These are phyloP conservation scores for Cotesia vestalis DNA, from an alignment of 1,140 invertebrate species.

Conservation along the genomic window DNA sequence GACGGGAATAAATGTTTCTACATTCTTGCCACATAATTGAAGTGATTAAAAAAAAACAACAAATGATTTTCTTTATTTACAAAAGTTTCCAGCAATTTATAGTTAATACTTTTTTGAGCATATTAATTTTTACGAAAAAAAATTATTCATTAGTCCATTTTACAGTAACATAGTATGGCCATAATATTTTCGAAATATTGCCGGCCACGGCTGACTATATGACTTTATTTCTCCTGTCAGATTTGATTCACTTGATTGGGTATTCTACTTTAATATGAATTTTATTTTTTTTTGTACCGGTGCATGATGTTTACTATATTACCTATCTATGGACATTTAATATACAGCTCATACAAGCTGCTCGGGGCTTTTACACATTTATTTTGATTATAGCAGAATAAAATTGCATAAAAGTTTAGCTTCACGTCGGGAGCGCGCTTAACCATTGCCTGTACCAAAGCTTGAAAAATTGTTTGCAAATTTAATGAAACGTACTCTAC, in stretches of 20 bases:
- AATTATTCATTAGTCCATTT: background rate
- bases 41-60: background rate
- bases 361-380: background rate
- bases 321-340: background rate
- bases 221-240: background rate
- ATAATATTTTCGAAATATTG: background rate
- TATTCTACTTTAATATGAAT: background rate
- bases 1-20: background rate
- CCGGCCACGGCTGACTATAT: background rate
- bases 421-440: background rate
- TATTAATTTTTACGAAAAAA: background rate
- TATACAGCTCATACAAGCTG: background rate
- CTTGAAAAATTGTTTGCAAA: constrained; percentile 12
- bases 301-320: background rate
- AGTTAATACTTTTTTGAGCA: background rate
- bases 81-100: no score
- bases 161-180: no score
- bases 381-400: background rate
- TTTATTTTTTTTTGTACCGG: background rate
- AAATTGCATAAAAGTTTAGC: constrained; percentile 14
- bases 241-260: background rate
- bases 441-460: background rate
- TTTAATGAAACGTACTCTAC: background rate
- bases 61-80: no score
- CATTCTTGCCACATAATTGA: constrained; percentile 12